Evolutionary conservation across 2,113 vertebrate genomes (phyloP), one percentile per base, ranked within the genome.

Genomic region (Siniperca chuatsi): DNA sequence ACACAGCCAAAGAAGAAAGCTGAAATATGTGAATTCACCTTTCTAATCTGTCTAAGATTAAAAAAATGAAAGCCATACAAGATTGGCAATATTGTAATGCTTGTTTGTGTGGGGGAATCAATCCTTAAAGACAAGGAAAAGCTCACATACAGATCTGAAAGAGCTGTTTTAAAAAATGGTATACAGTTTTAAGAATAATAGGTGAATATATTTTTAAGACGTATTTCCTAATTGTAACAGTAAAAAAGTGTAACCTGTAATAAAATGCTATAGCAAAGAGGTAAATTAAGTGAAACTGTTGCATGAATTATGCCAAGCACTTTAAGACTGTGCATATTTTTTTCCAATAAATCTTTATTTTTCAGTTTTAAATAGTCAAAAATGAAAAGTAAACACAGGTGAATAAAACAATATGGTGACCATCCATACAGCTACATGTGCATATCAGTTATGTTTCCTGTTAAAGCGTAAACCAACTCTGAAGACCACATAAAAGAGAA

Each of bases 321-420:
- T 48, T 40, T 8, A 52, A 42, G 4, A 29, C 20, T 5, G 1
- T 25, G 8, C 13, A 29, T 3, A 29, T 42, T 75, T 54, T 81
- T 87, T 87, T 82, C 87, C 93, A 91, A 95, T 94, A 95, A 93
- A 92, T 92, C 90, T 95, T 95, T 95, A 94, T 95, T 94, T 92
- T 91, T 88, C 72, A 85, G 42, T 90, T 92, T 94, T 95, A 95
- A 95, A 96, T 95, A 96, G 89, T 89, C 86, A 77, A 92, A 95
- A 95, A 93, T 81, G 90, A 91, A 93, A 93, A 91, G 87, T 60
- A 84, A 92, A 93, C 80, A 93, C 85, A 91, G 72, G 80, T 93
- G 92, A 95, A 92, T 91, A 88, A 93, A 95, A 93, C 71, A 80
- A 91, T 68, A 91, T 70, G 35, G 84, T 87, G 87, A 92, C 89